phyloP scores from a whole-genome alignment of 2,113 vertebrate genomes.

The Suricata suricatta region DNA sequence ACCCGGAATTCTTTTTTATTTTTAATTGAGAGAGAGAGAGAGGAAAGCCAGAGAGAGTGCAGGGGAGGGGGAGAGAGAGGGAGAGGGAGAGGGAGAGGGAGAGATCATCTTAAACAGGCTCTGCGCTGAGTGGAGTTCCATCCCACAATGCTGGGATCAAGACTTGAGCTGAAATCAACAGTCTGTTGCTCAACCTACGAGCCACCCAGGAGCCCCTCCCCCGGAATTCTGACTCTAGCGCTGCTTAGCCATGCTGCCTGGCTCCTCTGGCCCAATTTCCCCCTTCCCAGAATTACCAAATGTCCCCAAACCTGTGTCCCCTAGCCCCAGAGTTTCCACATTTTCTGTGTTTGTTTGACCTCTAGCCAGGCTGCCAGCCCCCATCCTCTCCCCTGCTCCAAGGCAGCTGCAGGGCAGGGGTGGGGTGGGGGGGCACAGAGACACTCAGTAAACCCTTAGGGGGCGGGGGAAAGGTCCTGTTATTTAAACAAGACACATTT shows the following conservation, averaged over 20 bases:
- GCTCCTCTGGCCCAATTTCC: accelerated
- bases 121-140: too few relatives aligned
- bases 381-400: not conserved
- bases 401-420: not conserved
- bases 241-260: not conserved
- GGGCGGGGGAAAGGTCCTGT: not conserved
- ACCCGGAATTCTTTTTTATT: not conserved
- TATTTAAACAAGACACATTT: not conserved
- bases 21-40: too few relatives aligned
- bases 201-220: not conserved
- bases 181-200: too few relatives aligned
- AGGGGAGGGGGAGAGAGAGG: too few relatives aligned
- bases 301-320: accelerated
- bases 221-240: not conserved
- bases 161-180: too few relatives aligned
- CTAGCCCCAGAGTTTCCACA: not conserved
- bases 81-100: too few relatives aligned
- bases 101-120: too few relatives aligned
- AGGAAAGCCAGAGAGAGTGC: too few relatives aligned
- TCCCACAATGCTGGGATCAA: too few relatives aligned
- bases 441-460: not conserved
- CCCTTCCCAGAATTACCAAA: too few relatives aligned
- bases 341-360: not conserved
- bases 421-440: accelerated
- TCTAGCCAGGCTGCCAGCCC: not conserved